These are phyloP conservation scores for Coremacera marginata DNA, from an alignment of 2,888 invertebrate species.

Conservation along the genomic window DNA sequence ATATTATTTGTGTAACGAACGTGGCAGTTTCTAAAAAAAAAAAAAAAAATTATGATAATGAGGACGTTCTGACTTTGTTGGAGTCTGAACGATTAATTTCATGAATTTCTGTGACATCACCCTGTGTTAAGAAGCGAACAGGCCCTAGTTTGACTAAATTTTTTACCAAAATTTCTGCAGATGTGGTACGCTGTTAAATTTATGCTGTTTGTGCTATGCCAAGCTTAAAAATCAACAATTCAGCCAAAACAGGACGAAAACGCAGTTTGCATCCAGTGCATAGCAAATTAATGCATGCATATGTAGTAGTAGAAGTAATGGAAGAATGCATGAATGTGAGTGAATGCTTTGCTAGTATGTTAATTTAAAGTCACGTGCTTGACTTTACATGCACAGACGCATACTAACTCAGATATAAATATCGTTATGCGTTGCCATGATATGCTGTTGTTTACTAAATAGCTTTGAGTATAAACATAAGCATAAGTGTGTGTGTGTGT, in stretches of 20 bases:
- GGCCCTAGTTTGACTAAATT: no score
- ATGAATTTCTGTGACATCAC: no score
- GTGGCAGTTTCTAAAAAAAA: no score
- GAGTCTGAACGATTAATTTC: no score
- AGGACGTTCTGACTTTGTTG: no score
- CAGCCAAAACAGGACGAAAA: not conserved
- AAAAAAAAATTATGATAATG: no score
- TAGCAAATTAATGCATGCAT: no score
- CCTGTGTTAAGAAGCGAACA: no score
- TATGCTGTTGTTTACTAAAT: not conserved
- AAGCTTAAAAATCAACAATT: constrained; percentile 6
- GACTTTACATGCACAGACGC: constrained; percentile 14
- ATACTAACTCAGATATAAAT: not conserved
- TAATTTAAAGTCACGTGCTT: constrained; percentile 8
- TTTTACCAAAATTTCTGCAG: no score
- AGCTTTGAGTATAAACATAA: not conserved
- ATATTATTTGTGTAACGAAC: no score
- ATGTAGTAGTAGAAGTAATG: not conserved
- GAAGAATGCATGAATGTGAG: not conserved
- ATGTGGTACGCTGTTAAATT: not conserved
- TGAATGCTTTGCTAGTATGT: not conserved
- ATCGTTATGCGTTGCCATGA: constrained; percentile 8
- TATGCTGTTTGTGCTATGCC: constrained; percentile 7
- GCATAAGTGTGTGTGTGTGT: not conserved
- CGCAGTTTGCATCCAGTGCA: no score